These are phyloP conservation scores for Pocillopora damicornis DNA, from an alignment of 64 coral and sea anemone species.

Conservation along the genomic window DNA sequence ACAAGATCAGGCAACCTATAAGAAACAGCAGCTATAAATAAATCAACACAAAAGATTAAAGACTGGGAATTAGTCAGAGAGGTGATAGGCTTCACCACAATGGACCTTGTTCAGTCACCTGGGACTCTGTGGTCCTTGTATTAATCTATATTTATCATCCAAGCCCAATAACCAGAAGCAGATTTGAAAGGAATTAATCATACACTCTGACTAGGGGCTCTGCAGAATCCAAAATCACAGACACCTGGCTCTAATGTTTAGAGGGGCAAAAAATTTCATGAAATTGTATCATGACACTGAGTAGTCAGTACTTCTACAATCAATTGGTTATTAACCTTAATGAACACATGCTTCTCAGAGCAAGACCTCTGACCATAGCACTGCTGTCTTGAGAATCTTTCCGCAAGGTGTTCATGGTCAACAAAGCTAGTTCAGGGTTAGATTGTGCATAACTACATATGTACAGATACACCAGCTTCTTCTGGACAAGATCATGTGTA, in stretches of 20 bases:
- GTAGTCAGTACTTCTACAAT: background rate
- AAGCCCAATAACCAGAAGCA: too few relatives aligned
- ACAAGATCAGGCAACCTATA: conserved; percentile 88
- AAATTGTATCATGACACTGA: background rate
- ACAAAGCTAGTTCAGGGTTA: conserved; percentile 79
- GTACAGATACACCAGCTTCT: conserved; percentile 94
- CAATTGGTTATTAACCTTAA: conserved; percentile 43
- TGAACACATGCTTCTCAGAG: conserved; percentile 92
- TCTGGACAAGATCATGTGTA: conserved; percentile 89
- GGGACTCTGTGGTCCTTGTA: too few relatives aligned
- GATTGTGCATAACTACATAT: conserved; percentile 88
- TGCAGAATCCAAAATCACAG: too few relatives aligned
- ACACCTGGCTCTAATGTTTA: too few relatives aligned
- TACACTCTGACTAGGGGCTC: too few relatives aligned
- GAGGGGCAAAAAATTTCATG: too few relatives aligned
- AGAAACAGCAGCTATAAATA: background rate
- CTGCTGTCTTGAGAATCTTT: conserved; percentile 88
- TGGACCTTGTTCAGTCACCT: too few relatives aligned
- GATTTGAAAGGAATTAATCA: too few relatives aligned
- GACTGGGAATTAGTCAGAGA: too few relatives aligned
- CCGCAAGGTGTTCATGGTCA: conserved; percentile 86
- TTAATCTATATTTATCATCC: too few relatives aligned
- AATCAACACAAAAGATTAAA: background rate
- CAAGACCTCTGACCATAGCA: conserved; percentile 95
- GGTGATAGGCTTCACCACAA: too few relatives aligned